Evolutionary conservation across 2,888 invertebrate genomes (phyloP), one percentile per base, ranked within the genome.

Genomic region (Pristionchus fissidentatus): DNA sequence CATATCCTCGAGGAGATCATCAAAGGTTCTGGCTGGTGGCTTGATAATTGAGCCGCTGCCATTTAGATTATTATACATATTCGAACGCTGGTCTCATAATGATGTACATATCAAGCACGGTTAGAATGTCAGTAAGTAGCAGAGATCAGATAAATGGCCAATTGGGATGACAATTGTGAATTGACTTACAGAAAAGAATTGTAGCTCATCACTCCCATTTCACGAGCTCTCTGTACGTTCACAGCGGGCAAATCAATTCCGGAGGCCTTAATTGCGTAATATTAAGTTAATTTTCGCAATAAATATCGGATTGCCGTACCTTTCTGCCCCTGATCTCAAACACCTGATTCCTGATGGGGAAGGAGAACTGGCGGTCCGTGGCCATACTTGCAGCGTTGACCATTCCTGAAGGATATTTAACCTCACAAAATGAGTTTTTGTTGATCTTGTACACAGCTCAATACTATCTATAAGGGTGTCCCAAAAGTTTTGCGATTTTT

Each of bases 201-300:
- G 73, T 85, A 85, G 0, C 84, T 87, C 60, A 66, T 80, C 49
- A 88, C 84, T 60, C 88, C 88, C n/a, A 85, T 84, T 41, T 88
- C 88, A 29, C 88, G 62, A 0, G 96, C 96, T 83, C 95, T 93
- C 93, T 96, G 96, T 22, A 97, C 94, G 91, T 97, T 97, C 35
- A 97, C 93, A 0, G 97, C 95, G n/a, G 97, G 95, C 81, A 97
- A 94, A 93, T 97, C 97, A 84, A 97, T 94, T 5, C 97, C 97
- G 0, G 96, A 85, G 22, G 83, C 86, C 43, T 80, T 96, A 0
- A 62, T 49, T 15, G 5, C 3, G 15, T 35, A 29, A 38, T 8
- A n/a, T 7, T 46, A 5, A 41, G 46, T 78, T 22, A 26, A 26
- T 55, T n/a, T 7, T 52, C 4, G n/a, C 13, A 49, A 29, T 41